These are phyloP conservation scores for Anguilla megastoma DNA, from an alignment of 2,797 vertebrate genomes.

Conservation along the genomic window DNA sequence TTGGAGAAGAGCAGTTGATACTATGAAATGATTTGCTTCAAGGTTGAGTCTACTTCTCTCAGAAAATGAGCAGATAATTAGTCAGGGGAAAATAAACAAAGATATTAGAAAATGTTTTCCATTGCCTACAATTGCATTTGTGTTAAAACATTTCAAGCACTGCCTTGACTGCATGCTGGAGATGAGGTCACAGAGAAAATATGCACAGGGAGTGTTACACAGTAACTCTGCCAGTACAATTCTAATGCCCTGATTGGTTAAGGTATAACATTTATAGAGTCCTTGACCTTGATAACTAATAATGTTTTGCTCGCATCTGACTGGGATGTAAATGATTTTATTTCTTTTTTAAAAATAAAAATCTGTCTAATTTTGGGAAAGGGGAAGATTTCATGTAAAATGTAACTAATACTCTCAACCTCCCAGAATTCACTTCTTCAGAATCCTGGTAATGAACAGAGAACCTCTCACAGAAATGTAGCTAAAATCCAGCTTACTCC, in stretches of 20 bases:
- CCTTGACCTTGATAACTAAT: not conserved
- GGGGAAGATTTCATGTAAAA: not conserved
- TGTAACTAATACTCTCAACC: not conserved
- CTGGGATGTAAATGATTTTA: not conserved
- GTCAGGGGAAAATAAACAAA: too few species aligned
- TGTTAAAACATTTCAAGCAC: too few species aligned
- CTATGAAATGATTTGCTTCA: not conserved
- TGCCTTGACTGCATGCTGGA: not conserved
- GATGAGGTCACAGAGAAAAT: not conserved
- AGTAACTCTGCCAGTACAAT: not conserved
- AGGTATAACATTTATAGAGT: not conserved
- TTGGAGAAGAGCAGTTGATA: not conserved
- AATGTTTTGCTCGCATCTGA: not conserved
- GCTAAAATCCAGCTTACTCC: not conserved
- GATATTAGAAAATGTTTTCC: too few species aligned
- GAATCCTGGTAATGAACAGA: not conserved
- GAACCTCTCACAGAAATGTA: not conserved
- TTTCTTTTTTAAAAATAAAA: too few species aligned
- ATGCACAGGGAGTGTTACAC: not conserved
- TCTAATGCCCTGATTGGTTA: not conserved
- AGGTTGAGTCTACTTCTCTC: not conserved
- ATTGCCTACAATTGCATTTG: too few species aligned
- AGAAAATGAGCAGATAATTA: too few species aligned
- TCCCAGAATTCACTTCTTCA: slow-evolving; percentile 12
- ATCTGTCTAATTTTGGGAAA: not conserved